Evolutionary conservation across 2,797 vertebrate species (phyloP), one percentile per base, ranked within the genome.

Genomic region (Acridotheres tristis): DNA sequence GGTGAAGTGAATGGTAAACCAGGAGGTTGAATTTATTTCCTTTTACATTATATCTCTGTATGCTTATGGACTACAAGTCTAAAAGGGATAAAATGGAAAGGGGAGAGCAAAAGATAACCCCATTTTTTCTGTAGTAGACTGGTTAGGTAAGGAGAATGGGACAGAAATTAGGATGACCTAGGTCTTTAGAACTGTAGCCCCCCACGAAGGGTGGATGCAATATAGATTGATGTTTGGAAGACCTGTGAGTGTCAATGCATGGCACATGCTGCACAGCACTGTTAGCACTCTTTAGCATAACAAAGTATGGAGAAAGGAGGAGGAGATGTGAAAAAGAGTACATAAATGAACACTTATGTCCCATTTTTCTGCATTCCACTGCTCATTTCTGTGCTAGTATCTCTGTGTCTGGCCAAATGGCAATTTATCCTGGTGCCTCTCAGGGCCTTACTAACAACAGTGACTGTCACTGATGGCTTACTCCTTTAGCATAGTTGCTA

Each of bases 141-240:
- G 13, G 5, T 8, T 51, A 67, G 32, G n/a, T n/a, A 63, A 63
- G 27, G 8, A 7, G 6, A 51, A 26, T 47, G 25, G n/a, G 27
- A 30, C 7, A 38, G 32, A 61, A 81, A 66, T 78, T 15, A 57
- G 38, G 15, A 30, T 10, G 19, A 15, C 21, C 5, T 29, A n/a
- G 22, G 30, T 34, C 8, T 69, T 83, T 29, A 32, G 16, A 75
- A 55, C 21, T 17, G 16, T 21, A 72, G 16, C 2, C 9, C 3
- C 4, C 10, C 29, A 5, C 0, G 0, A 65, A 55, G 7, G 2
- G 14, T 47, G 25, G 27, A 25, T 43, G 16, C 13, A 69, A 11
- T 61, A 25, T 1, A 38, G 42, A 26, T 7, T 16, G 15, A 38
- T 67, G 45, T 88, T 78, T 38, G 21, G 32, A 88, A 68, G 17